These are phyloP conservation scores for Glaucomys volans DNA, from an alignment of 2,113 vertebrate species.

Conservation along the genomic window DNA sequence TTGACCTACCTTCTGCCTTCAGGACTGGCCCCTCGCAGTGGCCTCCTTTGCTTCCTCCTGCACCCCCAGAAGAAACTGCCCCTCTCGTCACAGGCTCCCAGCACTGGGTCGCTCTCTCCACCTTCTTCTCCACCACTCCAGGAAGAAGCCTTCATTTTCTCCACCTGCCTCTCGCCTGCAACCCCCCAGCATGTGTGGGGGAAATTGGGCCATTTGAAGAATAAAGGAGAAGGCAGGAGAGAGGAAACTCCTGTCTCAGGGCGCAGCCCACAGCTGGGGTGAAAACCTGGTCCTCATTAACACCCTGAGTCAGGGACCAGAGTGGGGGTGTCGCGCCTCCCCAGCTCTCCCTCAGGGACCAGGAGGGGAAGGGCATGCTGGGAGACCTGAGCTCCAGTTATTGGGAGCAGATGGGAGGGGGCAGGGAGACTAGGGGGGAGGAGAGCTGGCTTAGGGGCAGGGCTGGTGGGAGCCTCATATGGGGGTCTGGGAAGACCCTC, in stretches of 20 bases:
- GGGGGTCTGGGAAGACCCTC: not conserved
- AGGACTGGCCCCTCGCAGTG: not conserved
- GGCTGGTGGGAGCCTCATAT: not conserved
- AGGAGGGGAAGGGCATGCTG: conserved; percentile 55
- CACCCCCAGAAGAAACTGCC: not conserved
- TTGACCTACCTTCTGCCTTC: not conserved
- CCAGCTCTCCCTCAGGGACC: conserved; percentile 22
- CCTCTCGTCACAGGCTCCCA: not conserved
- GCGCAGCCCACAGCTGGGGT: conserved; percentile 68
- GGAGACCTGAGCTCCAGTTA: conserved; percentile 55
- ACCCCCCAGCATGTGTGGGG: conserved; percentile 62
- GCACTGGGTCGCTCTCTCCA: not conserved
- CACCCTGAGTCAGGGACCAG: conserved; percentile 57
- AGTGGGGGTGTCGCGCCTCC: not conserved
- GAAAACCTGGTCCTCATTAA: conserved; percentile 65
- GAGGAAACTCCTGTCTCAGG: conserved; percentile 60
- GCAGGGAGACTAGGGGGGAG: no score
- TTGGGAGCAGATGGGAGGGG: conserved; percentile 73
- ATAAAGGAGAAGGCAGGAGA: conserved; percentile 66
- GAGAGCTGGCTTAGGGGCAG: not conserved
- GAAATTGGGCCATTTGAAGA: conserved; percentile 78
- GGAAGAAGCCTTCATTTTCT: conserved; percentile 48
- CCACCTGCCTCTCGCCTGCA: conserved; percentile 53
- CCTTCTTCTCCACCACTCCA: not conserved
- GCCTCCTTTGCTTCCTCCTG: not conserved